Conservation (phyloP, 1,140 invertebrate genomes). For the Galleria mellonella region DNA sequence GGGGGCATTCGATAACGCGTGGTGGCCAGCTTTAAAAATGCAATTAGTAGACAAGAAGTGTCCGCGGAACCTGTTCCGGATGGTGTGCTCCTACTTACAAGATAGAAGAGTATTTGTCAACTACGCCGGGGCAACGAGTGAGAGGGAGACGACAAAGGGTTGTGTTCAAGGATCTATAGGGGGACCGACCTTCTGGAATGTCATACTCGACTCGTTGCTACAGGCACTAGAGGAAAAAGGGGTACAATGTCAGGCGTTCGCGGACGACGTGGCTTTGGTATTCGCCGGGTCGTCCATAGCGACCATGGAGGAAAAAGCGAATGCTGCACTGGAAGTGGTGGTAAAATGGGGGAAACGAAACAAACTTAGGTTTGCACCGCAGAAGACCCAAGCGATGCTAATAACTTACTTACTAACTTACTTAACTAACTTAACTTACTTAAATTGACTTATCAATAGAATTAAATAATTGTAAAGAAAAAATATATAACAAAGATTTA, state of each 20-base stretch:
- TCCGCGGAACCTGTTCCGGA: background rate
- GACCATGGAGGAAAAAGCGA: background rate
- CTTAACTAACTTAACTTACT: too few relatives aligned
- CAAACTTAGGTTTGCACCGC: background rate
- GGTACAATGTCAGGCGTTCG: background rate
- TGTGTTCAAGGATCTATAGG: conserved; percentile 18
- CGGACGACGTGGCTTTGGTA: background rate
- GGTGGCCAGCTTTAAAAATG: conserved; percentile 2
- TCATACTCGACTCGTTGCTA: conserved; percentile 8
- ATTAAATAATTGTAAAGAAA: too few relatives aligned
- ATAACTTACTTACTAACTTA: background rate
- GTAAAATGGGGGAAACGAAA: background rate
- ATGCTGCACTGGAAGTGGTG: background rate
- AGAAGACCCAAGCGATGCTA: background rate
- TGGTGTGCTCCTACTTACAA: conserved; percentile 1
- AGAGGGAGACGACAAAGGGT: conserved; percentile 10
- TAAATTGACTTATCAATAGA: too few relatives aligned
- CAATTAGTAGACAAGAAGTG: background rate
- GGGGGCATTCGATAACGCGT: conserved; percentile 2
- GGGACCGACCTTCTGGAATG: conserved; percentile 11
- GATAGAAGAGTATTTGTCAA: conserved; percentile 1
- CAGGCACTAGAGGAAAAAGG: background rate
- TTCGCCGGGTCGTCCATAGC: background rate
- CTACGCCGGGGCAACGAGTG: background rate
- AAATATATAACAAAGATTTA: too few relatives aligned